A percentile compares a stretch with the other conserved stretches of the same genome.
These are phyloP conservation scores for Halcyon smyrnensis DNA, from an alignment of 2,797 vertebrate species.

Conservation along the genomic window DNA sequence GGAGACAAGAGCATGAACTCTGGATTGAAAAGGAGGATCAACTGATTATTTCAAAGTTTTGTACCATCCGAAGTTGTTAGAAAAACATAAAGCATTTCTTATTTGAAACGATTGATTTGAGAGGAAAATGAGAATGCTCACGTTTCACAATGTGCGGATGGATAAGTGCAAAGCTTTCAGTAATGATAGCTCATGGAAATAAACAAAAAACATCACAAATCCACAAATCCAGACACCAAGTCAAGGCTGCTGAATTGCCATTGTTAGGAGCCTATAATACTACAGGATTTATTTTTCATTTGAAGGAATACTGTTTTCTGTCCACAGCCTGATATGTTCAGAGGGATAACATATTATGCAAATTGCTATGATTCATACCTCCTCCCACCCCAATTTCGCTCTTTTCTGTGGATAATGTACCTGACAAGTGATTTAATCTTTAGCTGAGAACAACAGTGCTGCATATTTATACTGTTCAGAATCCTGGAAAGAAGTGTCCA, in stretches of 20 bases:
- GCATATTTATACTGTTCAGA: not conserved
- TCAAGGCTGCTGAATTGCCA: slow-evolving; percentile 11
- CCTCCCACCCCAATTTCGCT: not conserved
- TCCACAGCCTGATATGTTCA: not conserved
- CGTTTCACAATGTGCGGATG: slow-evolving; percentile 41
- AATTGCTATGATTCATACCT: not conserved
- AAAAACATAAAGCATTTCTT: slow-evolving; percentile 61
- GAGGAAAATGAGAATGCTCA: slow-evolving; percentile 27
- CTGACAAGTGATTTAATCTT: not conserved
- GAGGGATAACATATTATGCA: not conserved
- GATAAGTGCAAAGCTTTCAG: slow-evolving; percentile 43
- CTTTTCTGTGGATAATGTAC: not conserved
- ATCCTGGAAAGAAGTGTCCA: not conserved
- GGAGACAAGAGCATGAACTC: slow-evolving; percentile 34
- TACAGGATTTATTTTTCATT: slow-evolving; percentile 20
- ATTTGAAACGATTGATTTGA: slow-evolving; percentile 33
- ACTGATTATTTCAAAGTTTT: slow-evolving; percentile 67
- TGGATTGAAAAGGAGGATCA: slow-evolving; percentile 63
- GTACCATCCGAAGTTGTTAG: slow-evolving; percentile 52
- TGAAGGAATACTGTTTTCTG: slow-evolving; percentile 38
- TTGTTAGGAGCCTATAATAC: not conserved
- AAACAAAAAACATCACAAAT: slow-evolving; percentile 23
- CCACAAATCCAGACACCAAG: not conserved
- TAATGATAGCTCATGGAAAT: slow-evolving; percentile 27
- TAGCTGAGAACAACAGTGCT: not conserved